phyloP scores from a whole-genome alignment of 1,140 invertebrate species.

The Elymnias hypermnestra region DNA sequence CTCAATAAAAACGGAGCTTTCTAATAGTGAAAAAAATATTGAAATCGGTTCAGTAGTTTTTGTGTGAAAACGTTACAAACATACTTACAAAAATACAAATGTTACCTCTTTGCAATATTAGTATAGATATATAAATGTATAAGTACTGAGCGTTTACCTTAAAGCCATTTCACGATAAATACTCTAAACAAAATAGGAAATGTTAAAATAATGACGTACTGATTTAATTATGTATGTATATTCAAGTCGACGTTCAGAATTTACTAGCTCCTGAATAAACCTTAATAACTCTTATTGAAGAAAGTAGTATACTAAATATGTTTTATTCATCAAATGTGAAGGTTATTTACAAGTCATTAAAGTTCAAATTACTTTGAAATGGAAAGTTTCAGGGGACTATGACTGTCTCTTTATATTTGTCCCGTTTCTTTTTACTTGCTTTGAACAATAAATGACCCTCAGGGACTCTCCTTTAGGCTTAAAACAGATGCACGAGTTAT shows the following conservation, averaged over 20 bases:
- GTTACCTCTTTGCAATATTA: too few species aligned
- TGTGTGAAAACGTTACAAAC: too few species aligned
- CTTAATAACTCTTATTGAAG: conserved; percentile 35
- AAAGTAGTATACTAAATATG: conserved; percentile 17
- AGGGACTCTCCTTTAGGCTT: conserved; percentile 42
- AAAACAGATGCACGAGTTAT: conserved; percentile 9
- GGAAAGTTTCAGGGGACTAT: conserved; percentile 22
- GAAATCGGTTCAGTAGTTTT: too few species aligned
- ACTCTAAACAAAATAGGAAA: conserved; percentile 16
- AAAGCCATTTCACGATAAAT: conserved; percentile 1
- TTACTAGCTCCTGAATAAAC: conserved; percentile 54
- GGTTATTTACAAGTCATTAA: conserved; percentile 19
- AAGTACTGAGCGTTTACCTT: too few species aligned
- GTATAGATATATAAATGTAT: too few species aligned
- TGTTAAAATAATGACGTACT: conserved; percentile 26
- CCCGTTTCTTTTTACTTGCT: conserved; percentile 57
- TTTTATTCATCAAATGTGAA: conserved; percentile 19
- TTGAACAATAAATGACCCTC: conserved; percentile 64
- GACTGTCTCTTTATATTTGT: conserved; percentile 39
- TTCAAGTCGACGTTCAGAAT: conserved; percentile 49
- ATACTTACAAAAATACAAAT: too few species aligned
- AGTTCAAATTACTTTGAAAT: conserved; percentile 20
- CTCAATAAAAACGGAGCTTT: too few species aligned
- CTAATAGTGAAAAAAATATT: too few species aligned
- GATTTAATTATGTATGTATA: conserved; percentile 50